phyloP scores from a whole-genome alignment of 2,797 vertebrate genomes.

The Arctocebus calabarensis region DNA sequence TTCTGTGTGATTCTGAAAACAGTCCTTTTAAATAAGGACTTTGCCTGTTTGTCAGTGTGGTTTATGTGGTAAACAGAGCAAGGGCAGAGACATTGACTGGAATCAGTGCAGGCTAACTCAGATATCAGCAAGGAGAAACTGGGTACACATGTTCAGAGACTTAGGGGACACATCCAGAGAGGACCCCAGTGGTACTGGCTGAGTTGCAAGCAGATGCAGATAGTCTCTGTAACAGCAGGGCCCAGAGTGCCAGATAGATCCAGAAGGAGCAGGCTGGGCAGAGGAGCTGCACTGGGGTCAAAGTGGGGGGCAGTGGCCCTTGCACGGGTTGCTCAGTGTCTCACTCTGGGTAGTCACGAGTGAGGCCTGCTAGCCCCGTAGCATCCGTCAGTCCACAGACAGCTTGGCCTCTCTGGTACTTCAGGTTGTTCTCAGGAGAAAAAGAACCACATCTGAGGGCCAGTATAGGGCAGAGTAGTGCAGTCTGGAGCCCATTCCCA shows the following conservation, averaged over 20 bases:
- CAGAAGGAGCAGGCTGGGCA: neutral
- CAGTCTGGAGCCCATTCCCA: neutral
- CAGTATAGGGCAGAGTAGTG: neutral
- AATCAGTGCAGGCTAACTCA: no score
- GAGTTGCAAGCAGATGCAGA: neutral
- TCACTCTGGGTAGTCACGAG: neutral
- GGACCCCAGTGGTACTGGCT: rapidly evolving
- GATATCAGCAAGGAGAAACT: no score
- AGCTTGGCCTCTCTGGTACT: neutral
- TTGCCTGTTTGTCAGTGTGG: neutral
- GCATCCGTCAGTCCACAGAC: neutral
- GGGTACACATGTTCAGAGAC: no score
- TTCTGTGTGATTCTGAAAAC: neutral
- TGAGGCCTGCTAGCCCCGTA: rapidly evolving
- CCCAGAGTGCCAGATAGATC: neutral
- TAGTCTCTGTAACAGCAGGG: neutral
- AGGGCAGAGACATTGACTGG: neutral
- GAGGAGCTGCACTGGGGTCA: neutral
- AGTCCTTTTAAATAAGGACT: neutral
- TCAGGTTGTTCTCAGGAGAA: neutral
- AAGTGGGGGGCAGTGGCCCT: neutral
- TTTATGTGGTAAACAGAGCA: neutral
- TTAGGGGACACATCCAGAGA: neutral
- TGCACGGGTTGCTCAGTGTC: neutral
- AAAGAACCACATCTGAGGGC: neutral